Percentiles rank a stretch among this genome's conserved stretches.
phyloP scores from a whole-genome alignment of 53 echinoderm and acorn worm species.

The Astropecten irregularis region DNA sequence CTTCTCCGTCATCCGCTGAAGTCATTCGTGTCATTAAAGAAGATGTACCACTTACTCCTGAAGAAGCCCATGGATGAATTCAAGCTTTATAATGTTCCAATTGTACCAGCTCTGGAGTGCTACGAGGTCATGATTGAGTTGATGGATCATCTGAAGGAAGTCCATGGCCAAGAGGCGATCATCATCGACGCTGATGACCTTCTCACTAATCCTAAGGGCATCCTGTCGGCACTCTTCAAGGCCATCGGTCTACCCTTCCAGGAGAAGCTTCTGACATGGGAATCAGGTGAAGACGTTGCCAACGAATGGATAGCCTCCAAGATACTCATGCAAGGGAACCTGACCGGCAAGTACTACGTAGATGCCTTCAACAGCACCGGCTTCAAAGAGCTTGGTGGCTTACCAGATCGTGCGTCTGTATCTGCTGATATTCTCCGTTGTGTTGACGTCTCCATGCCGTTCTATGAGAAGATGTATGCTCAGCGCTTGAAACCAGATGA shows the following conservation, averaged over 20 bases:
- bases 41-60: not conserved
- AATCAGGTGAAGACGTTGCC: not conserved
- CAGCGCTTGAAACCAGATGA: too few species aligned
- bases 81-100: not conserved
- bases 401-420: too few species aligned
- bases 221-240: conserved; percentile 29
- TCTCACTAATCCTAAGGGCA: conserved; percentile 8
- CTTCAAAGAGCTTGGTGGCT: too few species aligned
- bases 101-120: not conserved
- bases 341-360: not conserved
- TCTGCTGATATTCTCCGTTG: too few species aligned
- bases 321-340: not conserved
- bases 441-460: too few species aligned
- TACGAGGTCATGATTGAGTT: not conserved
- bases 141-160: conserved; percentile 10
- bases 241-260: conserved; percentile 30
- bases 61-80: not conserved
- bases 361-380: not conserved
- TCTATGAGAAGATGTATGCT: too few species aligned
- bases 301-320: conserved; percentile 16
- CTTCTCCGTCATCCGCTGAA: conserved; percentile 30
- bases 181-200: conserved; percentile 49
- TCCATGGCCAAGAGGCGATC: conserved; percentile 4
- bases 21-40: conserved; percentile 2
- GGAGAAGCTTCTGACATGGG: conserved; percentile 37